phyloP scores from a whole-genome alignment of 2,113 vertebrate species.

The Atlantisia rogersi region DNA sequence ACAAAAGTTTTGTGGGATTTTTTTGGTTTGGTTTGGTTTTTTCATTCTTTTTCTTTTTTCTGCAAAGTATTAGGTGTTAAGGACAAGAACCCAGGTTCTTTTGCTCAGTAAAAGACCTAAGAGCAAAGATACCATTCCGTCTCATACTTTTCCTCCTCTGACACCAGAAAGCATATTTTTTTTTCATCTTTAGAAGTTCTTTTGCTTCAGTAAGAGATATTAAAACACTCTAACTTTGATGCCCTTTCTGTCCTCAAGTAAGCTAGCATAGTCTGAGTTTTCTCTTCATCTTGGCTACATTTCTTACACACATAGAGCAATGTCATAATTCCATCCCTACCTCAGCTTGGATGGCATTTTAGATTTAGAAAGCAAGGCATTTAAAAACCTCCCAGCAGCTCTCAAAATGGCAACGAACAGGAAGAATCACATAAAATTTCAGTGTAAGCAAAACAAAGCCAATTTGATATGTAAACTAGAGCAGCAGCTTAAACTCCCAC shows the following conservation, averaged over 20 bases:
- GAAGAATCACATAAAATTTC: background rate
- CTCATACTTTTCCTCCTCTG: background rate
- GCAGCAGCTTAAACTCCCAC: background rate
- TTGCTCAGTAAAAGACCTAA: background rate
- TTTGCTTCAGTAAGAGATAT: background rate
- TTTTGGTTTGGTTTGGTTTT: no score
- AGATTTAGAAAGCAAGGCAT: background rate
- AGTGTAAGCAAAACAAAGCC: background rate
- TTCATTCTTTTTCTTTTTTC: background rate
- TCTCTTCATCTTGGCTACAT: background rate
- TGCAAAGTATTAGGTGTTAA: background rate
- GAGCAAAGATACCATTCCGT: background rate
- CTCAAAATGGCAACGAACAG: background rate
- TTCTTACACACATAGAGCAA: background rate
- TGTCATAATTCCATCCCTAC: background rate
- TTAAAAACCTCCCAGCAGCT: background rate
- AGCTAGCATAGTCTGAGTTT: background rate
- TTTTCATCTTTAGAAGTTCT: background rate
- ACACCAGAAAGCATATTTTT: background rate
- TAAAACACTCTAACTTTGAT: background rate
- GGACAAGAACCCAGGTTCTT: background rate
- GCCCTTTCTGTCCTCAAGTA: background rate
- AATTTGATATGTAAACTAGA: background rate
- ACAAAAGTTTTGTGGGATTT: background rate
- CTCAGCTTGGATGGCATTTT: background rate